These are phyloP conservation scores for Festucalex cinctus DNA, from an alignment of 2,113 vertebrate genomes.

Conservation along the genomic window DNA sequence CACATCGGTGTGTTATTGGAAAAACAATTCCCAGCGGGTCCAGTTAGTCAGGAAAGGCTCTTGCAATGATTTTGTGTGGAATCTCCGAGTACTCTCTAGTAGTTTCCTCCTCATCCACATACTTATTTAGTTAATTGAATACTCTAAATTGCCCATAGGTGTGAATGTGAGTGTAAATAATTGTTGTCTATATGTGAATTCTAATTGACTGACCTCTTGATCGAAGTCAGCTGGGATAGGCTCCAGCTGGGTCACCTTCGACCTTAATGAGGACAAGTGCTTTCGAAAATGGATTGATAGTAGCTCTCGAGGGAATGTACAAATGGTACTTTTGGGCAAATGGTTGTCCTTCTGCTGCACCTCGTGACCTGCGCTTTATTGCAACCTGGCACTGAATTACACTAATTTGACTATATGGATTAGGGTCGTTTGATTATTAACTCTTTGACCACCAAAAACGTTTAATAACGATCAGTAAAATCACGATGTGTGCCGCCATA, in stretches of 20 bases:
- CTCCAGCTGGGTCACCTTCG: background rate
- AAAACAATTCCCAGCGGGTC: background rate
- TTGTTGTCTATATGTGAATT: background rate
- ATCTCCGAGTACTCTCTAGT: background rate
- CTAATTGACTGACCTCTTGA: background rate
- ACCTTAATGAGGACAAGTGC: background rate
- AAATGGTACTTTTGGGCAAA: background rate
- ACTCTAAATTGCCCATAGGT: too few species aligned
- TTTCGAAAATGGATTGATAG: background rate
- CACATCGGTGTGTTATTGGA: background rate
- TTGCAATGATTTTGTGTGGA: background rate
- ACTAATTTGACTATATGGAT: background rate
- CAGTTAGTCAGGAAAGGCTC: background rate
- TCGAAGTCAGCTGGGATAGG: background rate
- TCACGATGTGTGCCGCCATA: too few species aligned
- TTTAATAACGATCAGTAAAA: too few species aligned
- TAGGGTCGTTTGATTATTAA: background rate
- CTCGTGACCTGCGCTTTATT: background rate
- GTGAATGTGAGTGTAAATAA: background rate
- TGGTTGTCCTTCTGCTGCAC: background rate
- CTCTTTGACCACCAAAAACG: too few species aligned
- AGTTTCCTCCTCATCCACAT: background rate
- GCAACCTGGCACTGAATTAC: background rate
- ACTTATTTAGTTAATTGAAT: background rate
- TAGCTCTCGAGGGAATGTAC: background rate